Percentiles rank a stretch among this genome's conserved stretches.
Conservation (phyloP, 2,797 vertebrate genomes). For the Aplochiton taeniatus region DNA sequence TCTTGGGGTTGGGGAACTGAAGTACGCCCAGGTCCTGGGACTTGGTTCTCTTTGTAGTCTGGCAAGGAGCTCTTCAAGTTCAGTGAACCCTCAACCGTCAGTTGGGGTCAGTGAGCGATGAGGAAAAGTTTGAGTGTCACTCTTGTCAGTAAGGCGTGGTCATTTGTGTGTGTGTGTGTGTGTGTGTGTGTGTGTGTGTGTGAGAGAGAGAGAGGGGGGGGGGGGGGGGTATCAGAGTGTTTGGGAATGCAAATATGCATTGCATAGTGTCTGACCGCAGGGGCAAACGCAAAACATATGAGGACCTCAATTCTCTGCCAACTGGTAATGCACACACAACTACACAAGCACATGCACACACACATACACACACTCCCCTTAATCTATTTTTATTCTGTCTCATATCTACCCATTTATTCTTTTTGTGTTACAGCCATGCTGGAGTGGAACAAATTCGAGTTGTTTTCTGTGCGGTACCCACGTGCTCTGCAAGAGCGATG, state of each 20-base stretch:
- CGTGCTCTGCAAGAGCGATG: slow-evolving; percentile 55
- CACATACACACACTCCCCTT: slow-evolving; percentile 32
- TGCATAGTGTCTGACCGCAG: slow-evolving; percentile 68
- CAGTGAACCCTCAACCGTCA: slow-evolving; percentile 65
- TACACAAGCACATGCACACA: neutral
- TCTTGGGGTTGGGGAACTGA: slow-evolving; percentile 47
- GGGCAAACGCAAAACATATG: slow-evolving; percentile 76
- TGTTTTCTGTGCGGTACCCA: slow-evolving; percentile 53
- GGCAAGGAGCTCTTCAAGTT: slow-evolving; percentile 65
- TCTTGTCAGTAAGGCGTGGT: slow-evolving; percentile 63
- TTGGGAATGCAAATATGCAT: slow-evolving; percentile 69
- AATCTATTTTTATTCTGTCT: slow-evolving; percentile 49
- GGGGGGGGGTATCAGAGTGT: slow-evolving; percentile 64
- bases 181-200: slow-evolving; percentile 51
- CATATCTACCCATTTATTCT: slow-evolving; percentile 34
- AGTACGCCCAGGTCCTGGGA: slow-evolving; percentile 51
- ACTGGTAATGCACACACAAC: slow-evolving; percentile 48
- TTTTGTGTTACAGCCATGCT: slow-evolving; percentile 69
- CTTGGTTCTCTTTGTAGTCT: slow-evolving; percentile 67
- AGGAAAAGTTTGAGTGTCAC: slow-evolving; percentile 65
- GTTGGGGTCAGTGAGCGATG: slow-evolving; percentile 68
- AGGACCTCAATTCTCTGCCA: slow-evolving; percentile 65
- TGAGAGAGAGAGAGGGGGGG: slow-evolving; percentile 24
- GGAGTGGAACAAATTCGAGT: slow-evolving; percentile 59
- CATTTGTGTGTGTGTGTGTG: slow-evolving; percentile 45